phyloP scores from a whole-genome alignment of 2,113 vertebrate species.

The Lepisosteus osseus region DNA sequence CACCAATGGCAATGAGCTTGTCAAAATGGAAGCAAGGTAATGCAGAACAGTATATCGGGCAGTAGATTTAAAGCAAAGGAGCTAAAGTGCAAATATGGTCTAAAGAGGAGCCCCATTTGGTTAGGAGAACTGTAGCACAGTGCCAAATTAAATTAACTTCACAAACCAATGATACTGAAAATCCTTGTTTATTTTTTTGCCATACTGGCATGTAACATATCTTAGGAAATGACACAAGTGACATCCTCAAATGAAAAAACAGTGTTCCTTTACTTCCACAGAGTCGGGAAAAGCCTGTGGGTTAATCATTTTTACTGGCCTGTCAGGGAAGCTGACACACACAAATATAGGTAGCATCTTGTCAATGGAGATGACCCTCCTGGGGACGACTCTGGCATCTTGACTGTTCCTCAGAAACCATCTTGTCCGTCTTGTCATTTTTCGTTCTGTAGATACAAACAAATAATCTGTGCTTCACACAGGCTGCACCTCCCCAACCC shows the following conservation, averaged over 20 bases:
- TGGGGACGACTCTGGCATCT: neutral
- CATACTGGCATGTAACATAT: neutral
- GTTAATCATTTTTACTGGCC: conserved; percentile 1
- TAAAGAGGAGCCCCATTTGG: too few relatives aligned
- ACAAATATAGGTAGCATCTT: neutral
- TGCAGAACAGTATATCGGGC: too few relatives aligned
- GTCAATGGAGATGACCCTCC: neutral
- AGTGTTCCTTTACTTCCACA: neutral
- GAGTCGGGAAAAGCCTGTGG: neutral
- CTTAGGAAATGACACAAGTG: neutral
- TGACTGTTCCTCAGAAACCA: neutral
- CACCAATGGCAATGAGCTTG: too few relatives aligned
- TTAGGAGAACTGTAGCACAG: neutral
- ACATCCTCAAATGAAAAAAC: too few relatives aligned
- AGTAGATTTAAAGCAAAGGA: too few relatives aligned
- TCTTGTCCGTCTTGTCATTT: too few relatives aligned
- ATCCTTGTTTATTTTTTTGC: neutral
- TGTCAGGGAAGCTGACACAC: conserved; percentile 7
- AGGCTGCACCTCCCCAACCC: too few relatives aligned
- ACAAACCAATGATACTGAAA: neutral
- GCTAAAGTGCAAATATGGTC: too few relatives aligned
- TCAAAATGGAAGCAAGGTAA: too few relatives aligned
- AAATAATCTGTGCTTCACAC: too few relatives aligned
- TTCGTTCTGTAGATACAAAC: too few relatives aligned
- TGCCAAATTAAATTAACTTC: conserved; percentile 10